Evolutionary conservation across 2,113 vertebrate genomes (phyloP).

Genomic region (Atlantisia rogersi): DNA sequence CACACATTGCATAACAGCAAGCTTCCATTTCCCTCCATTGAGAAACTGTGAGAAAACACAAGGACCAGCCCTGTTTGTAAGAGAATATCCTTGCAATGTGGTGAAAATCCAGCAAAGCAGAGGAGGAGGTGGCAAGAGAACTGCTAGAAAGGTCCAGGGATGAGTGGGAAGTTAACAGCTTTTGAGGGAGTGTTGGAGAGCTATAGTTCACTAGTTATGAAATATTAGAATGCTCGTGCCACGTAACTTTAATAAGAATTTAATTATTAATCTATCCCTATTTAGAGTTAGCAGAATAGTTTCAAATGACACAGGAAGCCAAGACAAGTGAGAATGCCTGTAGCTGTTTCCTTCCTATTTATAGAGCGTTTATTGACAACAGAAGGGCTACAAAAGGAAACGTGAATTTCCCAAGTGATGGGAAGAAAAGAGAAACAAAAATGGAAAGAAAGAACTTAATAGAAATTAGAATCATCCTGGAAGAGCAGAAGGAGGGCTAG

Average conservation of each 20-base stretch:
- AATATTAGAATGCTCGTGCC: not conserved
- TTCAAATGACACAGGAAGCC: not conserved
- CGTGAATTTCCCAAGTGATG: accelerated
- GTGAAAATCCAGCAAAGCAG: not conserved
- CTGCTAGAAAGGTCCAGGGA: not conserved
- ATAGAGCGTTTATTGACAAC: not conserved
- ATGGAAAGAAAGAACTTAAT: not conserved
- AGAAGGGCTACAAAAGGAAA: not conserved
- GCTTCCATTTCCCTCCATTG: accelerated
- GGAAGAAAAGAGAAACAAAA: not conserved
- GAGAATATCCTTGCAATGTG: not conserved
- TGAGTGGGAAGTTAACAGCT: not conserved
- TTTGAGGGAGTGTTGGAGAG: not conserved
- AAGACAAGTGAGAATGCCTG: not conserved
- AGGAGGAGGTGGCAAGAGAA: not conserved
- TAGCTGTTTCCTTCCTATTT: not conserved
- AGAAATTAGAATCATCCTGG: not conserved
- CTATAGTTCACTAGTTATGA: not conserved
- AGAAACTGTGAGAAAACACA: not conserved
- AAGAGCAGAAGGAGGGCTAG: not conserved
- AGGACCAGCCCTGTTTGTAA: accelerated
- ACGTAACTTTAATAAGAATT: not conserved
- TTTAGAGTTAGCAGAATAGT: not conserved
- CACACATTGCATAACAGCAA: not conserved
- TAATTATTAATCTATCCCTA: constrained; percentile 9